Base-by-base conservation (phyloP, 1,140 invertebrate species). In the Melanaphis sacchari region DNA sequence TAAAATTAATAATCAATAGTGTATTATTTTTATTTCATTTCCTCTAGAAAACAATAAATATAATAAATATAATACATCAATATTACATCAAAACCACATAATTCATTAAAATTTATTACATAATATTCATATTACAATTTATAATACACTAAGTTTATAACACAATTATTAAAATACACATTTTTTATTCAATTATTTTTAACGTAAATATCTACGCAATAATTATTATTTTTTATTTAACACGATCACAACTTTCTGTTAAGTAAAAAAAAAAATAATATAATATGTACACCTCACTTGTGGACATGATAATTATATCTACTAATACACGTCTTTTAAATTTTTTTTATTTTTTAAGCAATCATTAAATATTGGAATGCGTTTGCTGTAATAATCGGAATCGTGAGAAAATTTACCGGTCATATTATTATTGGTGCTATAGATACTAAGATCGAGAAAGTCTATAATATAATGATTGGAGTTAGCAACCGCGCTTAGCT, bases 311-410 rank as follows among this genome's bases (percentile, higher is more conserved):
- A 76, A 21, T 76, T n/a, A 18, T n/a, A n/a, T 5, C 15, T 22
- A 22, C 36, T 38, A 40, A 40, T 40, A 40, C 81, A 82, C 24
- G 81, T 40, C 22, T 38, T 82, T 38, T 81, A 81, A 18, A 81
- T 59, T 54, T 81, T 81, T 81, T 81, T 36, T 36, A 31, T 76
- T 81, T 36, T 82, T 82, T 0, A 22, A 40, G 41, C 38, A 40
- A 84, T 84, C 41, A 84, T 84, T 40, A 40, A 84, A 84, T 40
- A 40, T 41, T 26, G 38, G 36, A 84, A 84, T 84, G 36, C 82
- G 82, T 84, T 82, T 84, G 82, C 36, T 9, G 40, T 41, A 84
- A 84, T 84, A 84, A 84, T 84, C 36, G 22, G 40, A 84, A 84
- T 84, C 40, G 82, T 84, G 82, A 84, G 82, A 84, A 84, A 40